A percentile compares a stretch with the other conserved stretches of the same genome.
These are phyloP conservation scores for Pelecanoides urinatrix DNA, from an alignment of 2,113 vertebrate species.

Conservation along the genomic window DNA sequence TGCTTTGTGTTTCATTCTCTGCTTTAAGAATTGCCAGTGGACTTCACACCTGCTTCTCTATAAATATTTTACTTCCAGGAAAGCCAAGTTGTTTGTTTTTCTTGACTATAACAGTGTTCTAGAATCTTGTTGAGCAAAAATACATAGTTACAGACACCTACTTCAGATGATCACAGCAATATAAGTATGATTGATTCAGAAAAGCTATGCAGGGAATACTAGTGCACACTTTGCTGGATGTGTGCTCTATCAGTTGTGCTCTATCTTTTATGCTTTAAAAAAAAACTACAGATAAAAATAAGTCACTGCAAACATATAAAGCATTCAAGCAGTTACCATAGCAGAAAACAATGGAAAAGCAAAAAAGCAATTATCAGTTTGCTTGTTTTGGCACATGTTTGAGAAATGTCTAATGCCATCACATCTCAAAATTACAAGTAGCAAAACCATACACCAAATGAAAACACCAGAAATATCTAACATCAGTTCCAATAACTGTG, in stretches of 20 bases:
- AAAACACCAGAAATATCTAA: neutral
- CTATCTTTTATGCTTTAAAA: slow-evolving; percentile 25
- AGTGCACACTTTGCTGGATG: neutral
- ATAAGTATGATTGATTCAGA: slow-evolving; percentile 15
- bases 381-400: neutral
- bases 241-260: neutral
- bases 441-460: neutral
- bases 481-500: neutral
- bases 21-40: neutral
- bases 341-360: neutral
- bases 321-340: neutral
- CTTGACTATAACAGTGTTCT: neutral
- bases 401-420: neutral
- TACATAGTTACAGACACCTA: neutral
- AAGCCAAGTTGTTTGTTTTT: slow-evolving; percentile 13
- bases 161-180: slow-evolving; percentile 6
- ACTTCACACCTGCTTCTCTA: neutral
- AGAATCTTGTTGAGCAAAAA: slow-evolving; percentile 1
- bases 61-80: slow-evolving; percentile 24
- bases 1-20: neutral
- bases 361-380: slow-evolving; percentile 2
- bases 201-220: neutral
- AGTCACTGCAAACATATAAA: neutral
- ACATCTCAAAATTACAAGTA: neutral
- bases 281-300: neutral